Base-by-base conservation (phyloP, 1,140 invertebrate species). In the Danaus melanippus region DNA sequence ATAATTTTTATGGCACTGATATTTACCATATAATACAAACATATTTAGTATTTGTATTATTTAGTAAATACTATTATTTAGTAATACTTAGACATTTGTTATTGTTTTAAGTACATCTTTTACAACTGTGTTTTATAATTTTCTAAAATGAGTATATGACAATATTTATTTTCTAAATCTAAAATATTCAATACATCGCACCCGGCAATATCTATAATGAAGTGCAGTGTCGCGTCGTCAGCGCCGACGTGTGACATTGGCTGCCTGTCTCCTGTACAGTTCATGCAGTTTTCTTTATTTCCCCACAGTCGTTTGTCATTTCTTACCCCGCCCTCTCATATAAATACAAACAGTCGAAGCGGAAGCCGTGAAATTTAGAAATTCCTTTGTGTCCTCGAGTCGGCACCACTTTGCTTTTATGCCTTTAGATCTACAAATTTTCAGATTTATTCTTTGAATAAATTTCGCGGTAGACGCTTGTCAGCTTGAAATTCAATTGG, bases 371-470 rank as follows among this genome's bases (percentile, higher is more conserved):
- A 86, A 84, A 84, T 86, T 86, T 84, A 81, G 79, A 82, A 86
- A 86, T 84, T 79, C 84, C 84, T 86, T 86, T 86, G 84, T 86
- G 81, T 77, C 72, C 74, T 69, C 74, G 74, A 76, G 72, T 84
- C 76, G 74, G 72, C 79, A 76, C 77, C 81, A 79, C 76, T 84
- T 84, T 77, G 71, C 75, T 70, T 84, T 77, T 78, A 85, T 80
- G 78, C 78, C 80, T 83, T 86, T 75, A 84, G 76, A 86, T 86
- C 79, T 84, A 86, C 81, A 86, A 86, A 84, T 86, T 86, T 86
- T 86, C 77, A 86, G 84, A 86, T 86, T 86, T 86, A 86, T 86
- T 86, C 84, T 84, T 84, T 84, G 84, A 84, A 86, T 86, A 86
- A 83, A 85, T 83, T 86, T 84, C 75, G 80, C 71, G 84, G 81